Conservation (phyloP, 2,888 invertebrate species). For the Cancer borealis region DNA sequence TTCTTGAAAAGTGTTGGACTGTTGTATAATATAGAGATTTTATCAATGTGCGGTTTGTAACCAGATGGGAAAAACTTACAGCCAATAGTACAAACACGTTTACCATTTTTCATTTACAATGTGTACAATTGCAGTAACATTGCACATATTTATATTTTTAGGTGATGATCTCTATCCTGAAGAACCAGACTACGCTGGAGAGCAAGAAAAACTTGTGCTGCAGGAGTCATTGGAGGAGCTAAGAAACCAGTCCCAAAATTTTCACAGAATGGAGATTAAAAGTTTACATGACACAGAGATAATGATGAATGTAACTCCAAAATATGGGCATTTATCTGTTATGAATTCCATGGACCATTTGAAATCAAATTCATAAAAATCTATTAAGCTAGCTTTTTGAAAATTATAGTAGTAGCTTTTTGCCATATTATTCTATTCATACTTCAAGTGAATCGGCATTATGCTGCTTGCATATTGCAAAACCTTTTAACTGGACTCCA, state of each 20-base stretch:
- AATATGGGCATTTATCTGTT: conserved; percentile 15
- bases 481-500: no score
- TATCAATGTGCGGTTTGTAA: no score
- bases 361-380: neutral
- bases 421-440: no score
- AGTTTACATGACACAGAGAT: neutral
- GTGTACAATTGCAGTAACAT: neutral
- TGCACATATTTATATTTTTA: neutral
- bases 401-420: no score
- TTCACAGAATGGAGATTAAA: conserved; percentile 27
- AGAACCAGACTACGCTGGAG: conserved; percentile 40
- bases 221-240: neutral
- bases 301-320: conserved; percentile 18
- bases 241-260: neutral
- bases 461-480: no score
- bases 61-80: no score
- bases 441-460: no score
- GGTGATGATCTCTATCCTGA: conserved; percentile 54
- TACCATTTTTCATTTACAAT: no score
- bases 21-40: no score
- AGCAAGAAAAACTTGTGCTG: neutral
- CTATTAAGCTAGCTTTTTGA: neutral
- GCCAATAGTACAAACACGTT: no score
- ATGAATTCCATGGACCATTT: neutral
- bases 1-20: no score